Evolutionary conservation across 2,888 invertebrate genomes (phyloP), one percentile per base, ranked within the genome.

Genomic region (Epistrophe grossulariae): DNA sequence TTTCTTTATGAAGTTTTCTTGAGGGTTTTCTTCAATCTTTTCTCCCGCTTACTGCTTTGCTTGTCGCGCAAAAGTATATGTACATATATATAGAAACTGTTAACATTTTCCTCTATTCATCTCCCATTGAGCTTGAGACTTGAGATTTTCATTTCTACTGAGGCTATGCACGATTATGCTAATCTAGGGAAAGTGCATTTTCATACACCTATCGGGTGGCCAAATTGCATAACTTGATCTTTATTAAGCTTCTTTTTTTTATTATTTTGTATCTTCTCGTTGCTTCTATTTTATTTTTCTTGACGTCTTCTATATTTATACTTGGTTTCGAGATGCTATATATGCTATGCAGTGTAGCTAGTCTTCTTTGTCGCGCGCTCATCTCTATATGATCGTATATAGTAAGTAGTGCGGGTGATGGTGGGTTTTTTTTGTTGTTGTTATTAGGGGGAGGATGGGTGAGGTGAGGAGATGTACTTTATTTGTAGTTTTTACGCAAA

Each of bases 181-280:
- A 87, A 87, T 87, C 87, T 87, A 87, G 87, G 87, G 87, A 87
- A 87, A 87, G 87, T 87, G 87, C 87, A 87, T 87, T 87, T 87
- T 83, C 83, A 87, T 87, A 87, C 83, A 87, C 87, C 87, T 87
- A 87, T 87, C 87, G 87, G 87, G 87, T 87, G 87, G 87, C 79
- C 83, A 87, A 87, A 87, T 87, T 87, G 87, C 87, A 87, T 87
- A 87, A 87, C 87, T 87, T 87, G 87, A 87, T 87, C 82, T 87
- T 87, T 87, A 87, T 87, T 87, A 87, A 83, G 59, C 79, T 83
- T 82, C 59, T 78, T 64, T 40, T 60, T 60, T 68, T 17, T 35
- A 76, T 83, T 82, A 76, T 83, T 82, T 50, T 78, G 78, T 28
- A 68, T 68, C 68, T 62, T 70, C 24, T 48, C 48, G 35, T 57